Conservation (phyloP, 2,113 vertebrate genomes). For the Pelvicachromis taeniatus region DNA sequence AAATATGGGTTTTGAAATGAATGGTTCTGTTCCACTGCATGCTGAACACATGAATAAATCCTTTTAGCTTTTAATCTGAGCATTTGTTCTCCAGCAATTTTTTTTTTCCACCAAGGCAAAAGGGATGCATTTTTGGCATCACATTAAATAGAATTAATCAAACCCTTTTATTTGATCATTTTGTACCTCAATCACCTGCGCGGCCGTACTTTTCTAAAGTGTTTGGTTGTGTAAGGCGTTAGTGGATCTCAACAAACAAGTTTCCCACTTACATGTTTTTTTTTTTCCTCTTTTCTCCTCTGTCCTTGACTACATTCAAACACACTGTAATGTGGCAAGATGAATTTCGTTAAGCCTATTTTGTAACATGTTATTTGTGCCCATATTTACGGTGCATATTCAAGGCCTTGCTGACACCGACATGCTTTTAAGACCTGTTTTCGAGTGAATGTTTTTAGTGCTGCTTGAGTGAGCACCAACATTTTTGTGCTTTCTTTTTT, state of each 20-base stretch:
- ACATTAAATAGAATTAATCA: neutral
- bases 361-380: neutral
- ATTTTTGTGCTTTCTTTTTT: neutral
- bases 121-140: neutral
- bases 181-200: neutral
- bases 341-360: neutral
- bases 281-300: neutral
- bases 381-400: neutral
- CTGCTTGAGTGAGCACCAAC: neutral
- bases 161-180: neutral
- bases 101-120: neutral
- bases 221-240: neutral
- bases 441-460: neutral
- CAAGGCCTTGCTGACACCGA: neutral
- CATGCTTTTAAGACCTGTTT: neutral
- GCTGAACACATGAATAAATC: neutral
- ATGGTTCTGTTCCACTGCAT: neutral
- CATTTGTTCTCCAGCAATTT: neutral
- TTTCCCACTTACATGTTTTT: neutral
- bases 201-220: neutral
- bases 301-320: slow-evolving; percentile 17
- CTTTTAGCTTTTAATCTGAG: neutral
- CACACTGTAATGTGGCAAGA: neutral
- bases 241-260: neutral
- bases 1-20: neutral